Evolutionary conservation across 30 jellyfish, hydroid and myxozoan species (phyloP), one percentile per base, ranked within the genome.

Genomic region (Phacellophora camtschatica): DNA sequence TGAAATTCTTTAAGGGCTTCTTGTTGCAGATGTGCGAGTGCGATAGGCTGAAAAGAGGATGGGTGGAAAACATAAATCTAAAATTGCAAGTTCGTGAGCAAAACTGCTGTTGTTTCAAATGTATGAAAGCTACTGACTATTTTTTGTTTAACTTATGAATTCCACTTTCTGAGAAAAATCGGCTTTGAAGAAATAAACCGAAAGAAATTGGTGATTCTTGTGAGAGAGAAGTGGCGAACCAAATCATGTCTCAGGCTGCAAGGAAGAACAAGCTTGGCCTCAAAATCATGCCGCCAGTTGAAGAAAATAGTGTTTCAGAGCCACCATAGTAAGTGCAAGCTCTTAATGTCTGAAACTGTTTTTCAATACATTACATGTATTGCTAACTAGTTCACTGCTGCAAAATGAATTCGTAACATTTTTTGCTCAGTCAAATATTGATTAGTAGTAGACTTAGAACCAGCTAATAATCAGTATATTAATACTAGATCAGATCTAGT

Each of bases 231-330:
- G 3, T n/a, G n/a, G n/a, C n/a, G n/a, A n/a, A n/a, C n/a, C n/a
- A n/a, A n/a, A n/a, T n/a, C 83, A 80, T 80, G 91, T 70, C 94
- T 82, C 86, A 68, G 61, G 86, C 68, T 24, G 95, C 96, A 59
- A 75, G 92, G 61, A 89, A 89, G 77, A 89, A 89, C 59, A 89
- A 82, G 39, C 88, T 89, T 50, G 89, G 85, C 81, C 65, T 89
- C 35, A 89, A 82, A 65, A 73, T 82, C 75, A 65, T 64, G 81
- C 97, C 97, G 36, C 90, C 98, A 32, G 98, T 90, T 13, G 94
- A 90, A 71, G 98, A 90, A 59, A 84, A 90, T 45, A 71, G 94
- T 66, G 96, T 90, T 15, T 43, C 98, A 4, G 96, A 82, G 55
- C 92, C 88, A 35, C 83, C 95, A 23, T 82, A 84, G 98, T 90